phyloP scores from a whole-genome alignment of 2,113 vertebrate genomes.

The Tapirus terrestris region DNA sequence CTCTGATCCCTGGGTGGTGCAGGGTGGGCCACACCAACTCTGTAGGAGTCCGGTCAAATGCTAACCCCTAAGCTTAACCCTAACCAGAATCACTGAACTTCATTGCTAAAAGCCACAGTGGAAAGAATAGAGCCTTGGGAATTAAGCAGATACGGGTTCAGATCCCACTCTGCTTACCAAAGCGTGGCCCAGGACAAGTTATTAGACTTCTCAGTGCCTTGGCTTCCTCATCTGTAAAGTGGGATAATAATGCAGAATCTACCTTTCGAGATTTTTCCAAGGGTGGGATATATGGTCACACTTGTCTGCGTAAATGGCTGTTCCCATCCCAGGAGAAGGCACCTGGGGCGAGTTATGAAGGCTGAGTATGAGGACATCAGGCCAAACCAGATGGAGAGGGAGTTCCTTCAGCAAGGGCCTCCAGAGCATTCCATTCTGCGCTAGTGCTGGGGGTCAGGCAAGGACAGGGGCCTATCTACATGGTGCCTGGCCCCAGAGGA shows the following conservation, averaged over 20 bases:
- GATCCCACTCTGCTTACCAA: not conserved
- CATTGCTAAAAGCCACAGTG: not conserved
- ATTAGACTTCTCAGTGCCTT: not conserved
- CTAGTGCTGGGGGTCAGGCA: too few relatives aligned
- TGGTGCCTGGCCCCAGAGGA: not conserved
- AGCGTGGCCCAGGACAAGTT: not conserved
- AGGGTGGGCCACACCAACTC: too few relatives aligned
- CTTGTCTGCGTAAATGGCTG: not conserved
- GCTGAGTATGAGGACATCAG: not conserved
- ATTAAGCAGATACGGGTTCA: not conserved
- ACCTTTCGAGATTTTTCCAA: not conserved
- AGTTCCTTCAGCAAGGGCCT: not conserved
- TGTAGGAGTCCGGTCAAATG: not conserved
- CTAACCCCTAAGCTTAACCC: not conserved
- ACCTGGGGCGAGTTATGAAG: not conserved
- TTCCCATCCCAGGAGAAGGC: not conserved
- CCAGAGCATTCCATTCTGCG: not conserved
- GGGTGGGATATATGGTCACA: not conserved
- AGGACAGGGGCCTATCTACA: not conserved
- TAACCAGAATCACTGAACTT: too few relatives aligned
- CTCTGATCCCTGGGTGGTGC: accelerated
- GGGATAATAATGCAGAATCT: not conserved
- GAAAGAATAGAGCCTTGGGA: not conserved
- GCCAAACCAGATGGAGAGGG: not conserved
- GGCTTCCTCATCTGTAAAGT: not conserved